Evolutionary conservation across 2,888 invertebrate species (phyloP).

Genomic region (Meloe dianella): DNA sequence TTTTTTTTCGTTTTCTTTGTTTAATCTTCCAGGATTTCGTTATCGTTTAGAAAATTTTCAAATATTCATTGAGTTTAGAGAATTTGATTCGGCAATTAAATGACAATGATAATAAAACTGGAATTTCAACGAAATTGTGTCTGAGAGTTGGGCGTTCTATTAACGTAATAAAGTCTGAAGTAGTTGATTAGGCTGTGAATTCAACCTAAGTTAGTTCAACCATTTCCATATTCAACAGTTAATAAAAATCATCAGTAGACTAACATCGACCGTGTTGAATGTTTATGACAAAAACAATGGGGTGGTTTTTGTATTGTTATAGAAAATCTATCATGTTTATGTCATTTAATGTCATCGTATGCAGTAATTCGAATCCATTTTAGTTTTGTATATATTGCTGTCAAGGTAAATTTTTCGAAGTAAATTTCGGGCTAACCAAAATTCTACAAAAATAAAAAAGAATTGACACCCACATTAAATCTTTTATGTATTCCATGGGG

Average conservation of each 20-base stretch:
- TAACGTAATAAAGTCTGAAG: conserved; percentile 25
- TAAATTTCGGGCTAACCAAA: no score
- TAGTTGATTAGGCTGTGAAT: conserved; percentile 29
- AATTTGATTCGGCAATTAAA: conserved; percentile 7
- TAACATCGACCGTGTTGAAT: no score
- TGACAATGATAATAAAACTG: conserved; percentile 1
- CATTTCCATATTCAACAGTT: conserved; percentile 29
- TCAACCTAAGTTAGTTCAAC: conserved; percentile 12
- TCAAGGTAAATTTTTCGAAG: no score
- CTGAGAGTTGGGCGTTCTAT: conserved; percentile 2
- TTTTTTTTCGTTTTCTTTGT: not conserved
- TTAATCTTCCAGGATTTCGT: not conserved
- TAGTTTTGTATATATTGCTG: no score
- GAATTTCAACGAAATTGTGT: conserved; percentile 7
- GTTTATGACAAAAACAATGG: conserved; percentile 16
- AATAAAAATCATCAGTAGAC: conserved; percentile 23
- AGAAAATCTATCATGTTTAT: no score
- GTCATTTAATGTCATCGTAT: no score
- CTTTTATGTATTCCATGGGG: no score
- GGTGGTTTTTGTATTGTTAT: conserved; percentile 12
- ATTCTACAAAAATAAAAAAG: no score
- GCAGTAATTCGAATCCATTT: no score
- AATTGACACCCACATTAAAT: no score
- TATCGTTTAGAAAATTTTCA: not conserved
- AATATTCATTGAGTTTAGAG: not conserved